Base-by-base conservation (phyloP, 2,797 vertebrate genomes). In the Columba guinea region DNA sequence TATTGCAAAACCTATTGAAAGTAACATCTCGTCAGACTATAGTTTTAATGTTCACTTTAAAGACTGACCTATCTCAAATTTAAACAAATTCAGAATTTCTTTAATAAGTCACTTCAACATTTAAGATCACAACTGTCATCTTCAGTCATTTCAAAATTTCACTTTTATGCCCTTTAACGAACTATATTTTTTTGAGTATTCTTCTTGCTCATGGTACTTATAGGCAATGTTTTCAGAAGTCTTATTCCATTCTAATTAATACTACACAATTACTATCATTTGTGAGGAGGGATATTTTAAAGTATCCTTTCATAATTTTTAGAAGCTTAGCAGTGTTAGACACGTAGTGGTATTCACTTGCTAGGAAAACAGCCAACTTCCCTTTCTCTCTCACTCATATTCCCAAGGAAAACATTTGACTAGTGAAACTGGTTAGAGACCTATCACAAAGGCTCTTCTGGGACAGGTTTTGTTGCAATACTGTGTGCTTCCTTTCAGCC, bases 401-500 rank as follows among this genome's bases (percentile, higher is more conserved):
- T 73, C 81, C 68, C n/a, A 63, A 79, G 7, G 28, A 67, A 86
- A 94, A 86, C 24, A 49, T 84, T 68, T 90, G 62, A 89, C 70
- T 91, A 86, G 87, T 82, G 85, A 90, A 93, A 67, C 44, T 48
- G 35, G 69, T 84, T 76, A 94, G 80, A 90, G 63, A 90, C n/a
- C 39, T 67, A 14, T 74, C 79, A 83, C 37, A 90, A 76, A 86
- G 34, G 48, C 26, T 87, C 83, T 44, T 90, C 77, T 56, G 90
- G 67, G 91, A 90, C 34, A 49, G 2, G 13, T 69, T 86, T 79
- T 67, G 69, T 5, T 23, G 67, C 48, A 73, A 37, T n/a, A 65
- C 35, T 79, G 73, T 8, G 23, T 81, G 58, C 34, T 86, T 93
- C 65, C 69, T 86, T 86, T 84, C 94, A 93, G 80, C 70, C 70